Evolutionary conservation across 1,140 invertebrate species (phyloP), one percentile per base, ranked within the genome.

Genomic region (Druon quercuslanigerum): DNA sequence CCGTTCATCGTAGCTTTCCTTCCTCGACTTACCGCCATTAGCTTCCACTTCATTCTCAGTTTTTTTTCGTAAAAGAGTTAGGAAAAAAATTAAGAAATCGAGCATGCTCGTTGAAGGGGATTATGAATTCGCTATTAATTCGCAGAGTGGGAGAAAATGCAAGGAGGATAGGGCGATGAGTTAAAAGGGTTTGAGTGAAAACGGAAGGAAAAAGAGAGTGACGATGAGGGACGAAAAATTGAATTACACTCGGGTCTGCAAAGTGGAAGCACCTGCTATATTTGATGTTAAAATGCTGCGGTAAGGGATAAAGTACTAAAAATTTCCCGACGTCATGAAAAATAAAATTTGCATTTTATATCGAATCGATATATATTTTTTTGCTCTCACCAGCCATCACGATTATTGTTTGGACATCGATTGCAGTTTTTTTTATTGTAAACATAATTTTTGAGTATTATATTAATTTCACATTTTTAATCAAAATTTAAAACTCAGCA

Each of bases 21-120:
- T 46, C 25, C 19, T 25, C 11, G 54, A 50, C 57, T 66, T 60
- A 66, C 73, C 16, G 60, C 50, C 57, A 51, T 66, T 75, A 75
- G 60, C 73, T 40, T 50, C 46, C 60, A 51, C 73, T 75, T 70
- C 73, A 57, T 74, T 74, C 46, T 52, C 19, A 72, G 71, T 40
- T n/a, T 72, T 40, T 16, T 11, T 56, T n/a, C 16, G 2, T 70
- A 6, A 16, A 16, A 46, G 40, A 66, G 60, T n/a, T 66, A 66
- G 25, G 25, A 40, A 66, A 66, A 60, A 46, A 40, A n/a, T 14
- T 66, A 66, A 40, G 60, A 66, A 66, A 66, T 66, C 33, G 33
- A 66, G 60, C 60, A 66, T 46, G 46, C 60, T 66, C 25, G 60
- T 66, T 66, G 60, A 66, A 46, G 60, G 40, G 33, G 60, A 66